These are phyloP conservation scores for Scaptomyza caliginosa DNA, from an alignment of 2,888 invertebrate species.

Conservation along the genomic window DNA sequence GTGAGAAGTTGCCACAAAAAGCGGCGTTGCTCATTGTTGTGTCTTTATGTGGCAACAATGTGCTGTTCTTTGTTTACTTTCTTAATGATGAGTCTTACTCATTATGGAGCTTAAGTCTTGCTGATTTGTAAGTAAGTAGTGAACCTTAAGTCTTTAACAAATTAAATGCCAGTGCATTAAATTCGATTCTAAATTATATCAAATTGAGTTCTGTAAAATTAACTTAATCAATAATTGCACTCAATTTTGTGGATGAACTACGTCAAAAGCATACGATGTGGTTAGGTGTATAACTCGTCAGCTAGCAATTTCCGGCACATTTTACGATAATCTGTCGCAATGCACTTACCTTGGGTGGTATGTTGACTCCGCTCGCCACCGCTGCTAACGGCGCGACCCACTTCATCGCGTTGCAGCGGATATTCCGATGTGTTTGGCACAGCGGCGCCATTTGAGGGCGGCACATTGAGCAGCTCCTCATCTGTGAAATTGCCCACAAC, in stretches of 20 bases:
- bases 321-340: neutral
- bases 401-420: slow-evolving; percentile 89
- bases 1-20: slow-evolving; percentile 6
- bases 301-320: neutral
- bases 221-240: neutral
- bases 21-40: slow-evolving; percentile 38
- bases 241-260: neutral
- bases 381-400: slow-evolving; percentile 84
- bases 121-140: neutral
- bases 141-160: too few species aligned
- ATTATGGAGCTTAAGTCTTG: slow-evolving; percentile 11
- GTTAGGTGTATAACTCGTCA: neutral
- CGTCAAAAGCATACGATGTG: neutral
- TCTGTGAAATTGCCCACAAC: slow-evolving; percentile 87
- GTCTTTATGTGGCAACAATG: slow-evolving; percentile 33
- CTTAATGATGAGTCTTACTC: slow-evolving; percentile 23
- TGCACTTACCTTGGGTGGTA: slow-evolving; percentile 81
- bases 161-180: too few species aligned
- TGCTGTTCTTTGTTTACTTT: slow-evolving; percentile 36
- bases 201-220: too few species aligned
- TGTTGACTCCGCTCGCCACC: slow-evolving; percentile 85
- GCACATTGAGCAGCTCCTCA: slow-evolving; percentile 85
- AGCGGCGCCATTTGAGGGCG: slow-evolving; percentile 59
- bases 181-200: too few species aligned
- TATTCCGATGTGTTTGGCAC: slow-evolving; percentile 86